Percentiles rank a stretch among this genome's conserved stretches.
These are phyloP conservation scores for Metridium senile DNA, from an alignment of 92 coral and sea anemone species.

Conservation along the genomic window DNA sequence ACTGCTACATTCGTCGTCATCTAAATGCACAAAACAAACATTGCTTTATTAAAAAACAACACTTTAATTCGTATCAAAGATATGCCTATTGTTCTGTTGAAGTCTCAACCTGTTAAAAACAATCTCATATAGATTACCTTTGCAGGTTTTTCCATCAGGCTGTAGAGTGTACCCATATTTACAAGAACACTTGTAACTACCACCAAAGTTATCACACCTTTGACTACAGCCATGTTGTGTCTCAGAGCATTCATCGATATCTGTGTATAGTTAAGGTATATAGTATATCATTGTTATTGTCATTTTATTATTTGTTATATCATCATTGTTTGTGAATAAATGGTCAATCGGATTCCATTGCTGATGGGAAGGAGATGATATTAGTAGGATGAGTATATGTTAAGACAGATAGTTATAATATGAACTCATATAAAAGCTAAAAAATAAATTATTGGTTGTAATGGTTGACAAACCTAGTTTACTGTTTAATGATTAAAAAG, in stretches of 20 bases:
- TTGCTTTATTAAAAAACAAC: too few species aligned
- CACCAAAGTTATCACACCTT: constrained; percentile 35
- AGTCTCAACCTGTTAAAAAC: too few species aligned
- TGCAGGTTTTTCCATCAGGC: constrained; percentile 36
- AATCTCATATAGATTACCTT: constrained; percentile 11
- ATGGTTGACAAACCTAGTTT: too few species aligned
- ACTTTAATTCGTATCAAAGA: too few species aligned
- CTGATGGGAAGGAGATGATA: too few species aligned
- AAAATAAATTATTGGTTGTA: too few species aligned
- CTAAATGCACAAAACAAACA: constrained; percentile 22
- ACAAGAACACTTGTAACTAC: constrained; percentile 48
- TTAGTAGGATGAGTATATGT: not conserved
- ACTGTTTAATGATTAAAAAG: too few species aligned
- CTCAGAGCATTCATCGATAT: constrained; percentile 37
- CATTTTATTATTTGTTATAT: not conserved
- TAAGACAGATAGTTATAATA: too few species aligned
- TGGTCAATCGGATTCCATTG: too few species aligned
- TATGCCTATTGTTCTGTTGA: too few species aligned
- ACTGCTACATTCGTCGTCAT: constrained; percentile 57
- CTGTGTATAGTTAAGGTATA: constrained; percentile 3
- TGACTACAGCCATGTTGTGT: constrained; percentile 37
- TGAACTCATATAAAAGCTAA: too few species aligned
- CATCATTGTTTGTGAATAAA: not conserved
- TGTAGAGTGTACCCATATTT: constrained; percentile 39
- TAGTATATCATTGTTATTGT: not conserved